These are phyloP conservation scores for Parelbella ahira DNA, from an alignment of 2,888 invertebrate genomes.

Conservation along the genomic window DNA sequence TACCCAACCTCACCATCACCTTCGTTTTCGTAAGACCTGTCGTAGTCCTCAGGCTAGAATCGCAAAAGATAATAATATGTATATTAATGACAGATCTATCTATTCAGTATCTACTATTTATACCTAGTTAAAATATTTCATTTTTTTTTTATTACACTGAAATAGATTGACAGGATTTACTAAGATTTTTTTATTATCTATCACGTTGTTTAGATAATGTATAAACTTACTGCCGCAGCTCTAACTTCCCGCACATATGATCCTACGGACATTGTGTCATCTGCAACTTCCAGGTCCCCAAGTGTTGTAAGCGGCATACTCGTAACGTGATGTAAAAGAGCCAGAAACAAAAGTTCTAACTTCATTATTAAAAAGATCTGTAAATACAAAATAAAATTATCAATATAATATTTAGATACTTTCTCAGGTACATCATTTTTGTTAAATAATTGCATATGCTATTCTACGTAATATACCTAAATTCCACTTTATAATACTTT, in stretches of 20 bases:
- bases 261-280: constrained; percentile 78
- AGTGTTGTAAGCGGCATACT: constrained; percentile 48
- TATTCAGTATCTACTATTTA: no score
- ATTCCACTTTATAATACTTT: no score
- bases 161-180: no score
- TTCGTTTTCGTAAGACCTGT: constrained; percentile 81
- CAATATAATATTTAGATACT: no score
- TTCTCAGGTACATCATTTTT: no score
- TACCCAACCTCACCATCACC: constrained; percentile 85
- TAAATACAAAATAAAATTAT: no score
- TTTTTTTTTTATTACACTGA: background rate
- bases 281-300: constrained; percentile 60
- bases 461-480: no score
- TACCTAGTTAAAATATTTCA: background rate
- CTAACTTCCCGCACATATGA: constrained; percentile 80
- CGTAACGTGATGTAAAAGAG: constrained; percentile 46
- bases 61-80: background rate
- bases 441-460: no score
- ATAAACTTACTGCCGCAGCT: constrained; percentile 67
- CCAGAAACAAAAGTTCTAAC: constrained; percentile 42
- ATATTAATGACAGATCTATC: no score
- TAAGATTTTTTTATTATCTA: no score
- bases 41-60: constrained; percentile 64
- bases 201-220: no score
- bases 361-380: constrained; percentile 38